Evolutionary conservation across 2,113 vertebrate genomes (phyloP).

Genomic region (Proterorhinus semilunaris): DNA sequence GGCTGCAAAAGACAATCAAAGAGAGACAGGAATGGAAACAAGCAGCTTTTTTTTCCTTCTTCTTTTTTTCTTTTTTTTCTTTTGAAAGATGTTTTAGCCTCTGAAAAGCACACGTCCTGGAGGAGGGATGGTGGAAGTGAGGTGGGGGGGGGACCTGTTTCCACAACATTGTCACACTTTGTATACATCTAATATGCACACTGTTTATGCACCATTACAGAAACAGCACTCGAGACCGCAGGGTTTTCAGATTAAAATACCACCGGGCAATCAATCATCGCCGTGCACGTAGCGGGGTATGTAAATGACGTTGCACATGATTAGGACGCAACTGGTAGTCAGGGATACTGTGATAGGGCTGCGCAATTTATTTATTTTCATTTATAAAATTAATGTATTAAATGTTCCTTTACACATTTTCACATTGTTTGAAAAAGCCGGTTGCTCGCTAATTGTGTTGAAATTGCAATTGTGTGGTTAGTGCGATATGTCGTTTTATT

Average conservation of each 20-base stretch:
- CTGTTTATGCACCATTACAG: conserved; percentile 12
- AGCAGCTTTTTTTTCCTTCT: conserved; percentile 34
- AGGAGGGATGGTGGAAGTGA: conserved; percentile 18
- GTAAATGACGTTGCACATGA: conserved; percentile 4
- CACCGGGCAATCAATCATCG: background rate
- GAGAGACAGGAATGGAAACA: conserved; percentile 52
- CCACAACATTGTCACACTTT: conserved; percentile 27
- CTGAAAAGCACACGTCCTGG: conserved; percentile 42
- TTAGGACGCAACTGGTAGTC: background rate
- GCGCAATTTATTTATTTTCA: too few species aligned
- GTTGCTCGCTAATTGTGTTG: too few species aligned
- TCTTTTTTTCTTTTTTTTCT: conserved; percentile 27
- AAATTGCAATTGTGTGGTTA: too few species aligned
- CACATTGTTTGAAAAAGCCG: too few species aligned
- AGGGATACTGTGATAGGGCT: background rate
- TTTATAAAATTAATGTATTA: too few species aligned
- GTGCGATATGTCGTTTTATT: too few species aligned
- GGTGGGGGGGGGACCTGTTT: conserved; percentile 3
- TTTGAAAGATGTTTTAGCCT: conserved; percentile 48
- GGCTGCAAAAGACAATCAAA: conserved; percentile 67
- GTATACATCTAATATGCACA: conserved; percentile 31
- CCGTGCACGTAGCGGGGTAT: background rate
- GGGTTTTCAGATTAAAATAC: conserved; percentile 1
- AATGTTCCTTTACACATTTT: too few species aligned
- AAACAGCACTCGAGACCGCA: conserved; percentile 26